These are phyloP conservation scores for Agrotis clavis DNA, from an alignment of 2,888 invertebrate genomes.

Conservation along the genomic window DNA sequence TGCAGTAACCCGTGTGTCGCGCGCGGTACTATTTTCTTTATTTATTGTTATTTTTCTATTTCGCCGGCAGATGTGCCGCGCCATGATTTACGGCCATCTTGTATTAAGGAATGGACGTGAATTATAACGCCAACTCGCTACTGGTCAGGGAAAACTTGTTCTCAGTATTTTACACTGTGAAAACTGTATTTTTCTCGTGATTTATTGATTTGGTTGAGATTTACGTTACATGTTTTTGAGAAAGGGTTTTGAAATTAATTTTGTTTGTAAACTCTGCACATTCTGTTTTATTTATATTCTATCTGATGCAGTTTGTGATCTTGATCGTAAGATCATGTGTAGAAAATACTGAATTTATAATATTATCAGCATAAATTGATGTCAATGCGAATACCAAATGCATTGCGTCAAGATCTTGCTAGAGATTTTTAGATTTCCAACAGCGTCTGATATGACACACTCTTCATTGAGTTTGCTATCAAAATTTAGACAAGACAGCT, in stretches of 20 bases:
- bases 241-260: not conserved
- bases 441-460: no score
- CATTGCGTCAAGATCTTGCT: no score
- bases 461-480: not conserved
- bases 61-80: constrained; percentile 89
- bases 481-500: no score
- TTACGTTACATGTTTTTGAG: not conserved
- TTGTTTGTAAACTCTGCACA: not conserved
- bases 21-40: constrained; percentile 78
- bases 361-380: no score
- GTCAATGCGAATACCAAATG: no score
- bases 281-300: no score
- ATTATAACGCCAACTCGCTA: constrained; percentile 78
- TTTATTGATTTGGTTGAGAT: constrained; percentile 19
- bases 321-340: no score
- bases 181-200: constrained; percentile 52
- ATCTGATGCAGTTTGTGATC: no score
- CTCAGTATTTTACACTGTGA: constrained; percentile 56
- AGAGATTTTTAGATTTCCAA: no score
- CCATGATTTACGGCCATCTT: constrained; percentile 86
- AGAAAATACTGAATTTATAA: no score
- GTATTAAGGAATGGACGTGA: constrained; percentile 86
- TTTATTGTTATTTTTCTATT: constrained; percentile 92
- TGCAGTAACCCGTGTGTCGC: constrained; percentile 64
- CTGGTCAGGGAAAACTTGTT: constrained; percentile 74